These are phyloP conservation scores for Megaleporinus macrocephalus DNA, from an alignment of 2,113 vertebrate species.

Conservation along the genomic window DNA sequence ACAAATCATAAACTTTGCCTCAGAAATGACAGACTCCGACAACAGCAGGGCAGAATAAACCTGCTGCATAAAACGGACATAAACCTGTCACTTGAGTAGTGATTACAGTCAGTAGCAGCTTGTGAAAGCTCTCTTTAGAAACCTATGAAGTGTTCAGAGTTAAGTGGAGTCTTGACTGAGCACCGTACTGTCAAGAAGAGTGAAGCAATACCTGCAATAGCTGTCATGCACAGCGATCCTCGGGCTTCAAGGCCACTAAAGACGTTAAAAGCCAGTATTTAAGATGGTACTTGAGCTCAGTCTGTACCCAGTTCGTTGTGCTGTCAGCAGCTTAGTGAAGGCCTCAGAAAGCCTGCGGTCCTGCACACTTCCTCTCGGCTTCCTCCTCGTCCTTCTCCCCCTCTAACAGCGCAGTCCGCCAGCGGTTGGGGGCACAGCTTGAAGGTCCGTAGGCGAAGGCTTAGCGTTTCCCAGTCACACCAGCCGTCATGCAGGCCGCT, in stretches of 20 bases:
- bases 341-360: conserved; percentile 59
- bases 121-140: background rate
- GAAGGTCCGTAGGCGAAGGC: conserved; percentile 6
- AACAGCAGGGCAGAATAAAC: background rate
- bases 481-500: conserved; percentile 35
- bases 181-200: background rate
- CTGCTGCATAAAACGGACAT: background rate
- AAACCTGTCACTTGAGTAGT: background rate
- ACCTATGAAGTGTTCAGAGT: background rate
- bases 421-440: conserved; percentile 25
- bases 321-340: conserved; percentile 19
- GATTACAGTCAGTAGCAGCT: background rate
- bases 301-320: background rate
- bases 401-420: conserved; percentile 53
- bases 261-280: background rate
- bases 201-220: background rate
- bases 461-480: conserved; percentile 38
- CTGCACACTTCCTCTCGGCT: conserved; percentile 60
- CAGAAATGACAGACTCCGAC: conserved; percentile 5
- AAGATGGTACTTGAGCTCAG: background rate
- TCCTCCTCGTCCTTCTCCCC: conserved; percentile 67
- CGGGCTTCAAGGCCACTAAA: background rate
- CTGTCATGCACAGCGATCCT: conserved; percentile 8
- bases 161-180: background rate
- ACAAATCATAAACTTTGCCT: background rate